Evolutionary conservation across 2,113 vertebrate species (phyloP).

Genomic region (Sardina pilchardus): DNA sequence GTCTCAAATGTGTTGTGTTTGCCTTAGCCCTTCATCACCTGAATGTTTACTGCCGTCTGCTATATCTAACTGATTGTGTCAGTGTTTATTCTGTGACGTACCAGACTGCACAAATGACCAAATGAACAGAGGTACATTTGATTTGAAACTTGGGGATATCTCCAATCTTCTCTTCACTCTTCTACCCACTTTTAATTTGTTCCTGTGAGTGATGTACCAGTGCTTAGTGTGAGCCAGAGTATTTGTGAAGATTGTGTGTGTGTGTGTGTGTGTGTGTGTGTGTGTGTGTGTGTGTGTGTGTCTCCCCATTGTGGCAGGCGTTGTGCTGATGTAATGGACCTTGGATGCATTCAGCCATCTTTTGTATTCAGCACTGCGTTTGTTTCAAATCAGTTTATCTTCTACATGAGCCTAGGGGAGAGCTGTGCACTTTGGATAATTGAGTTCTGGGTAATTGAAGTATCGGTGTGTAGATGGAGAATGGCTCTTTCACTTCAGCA

Average conservation of each 20-base stretch:
- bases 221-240: background rate
- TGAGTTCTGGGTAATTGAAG: constrained; percentile 1
- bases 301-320: background rate
- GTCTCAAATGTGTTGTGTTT: too few relatives aligned
- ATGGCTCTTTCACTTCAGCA: background rate
- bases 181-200: background rate
- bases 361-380: background rate
- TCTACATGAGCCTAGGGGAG: background rate
- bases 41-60: too few relatives aligned
- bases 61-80: too few relatives aligned
- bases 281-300: background rate
- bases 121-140: too few relatives aligned
- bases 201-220: background rate
- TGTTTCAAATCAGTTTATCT: background rate
- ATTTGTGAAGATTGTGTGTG: background rate
- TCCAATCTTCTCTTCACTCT: too few relatives aligned
- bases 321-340: background rate
- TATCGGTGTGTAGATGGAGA: background rate
- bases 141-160: background rate
- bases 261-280: background rate
- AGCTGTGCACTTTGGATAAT: background rate
- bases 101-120: too few relatives aligned
- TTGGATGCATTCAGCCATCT: background rate
- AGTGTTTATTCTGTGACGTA: too few relatives aligned
- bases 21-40: too few relatives aligned